Percentiles rank a stretch among this genome's conserved stretches.
These are phyloP conservation scores for Acanthosoma haemorrhoidale DNA, from an alignment of 2,888 invertebrate genomes.

Conservation along the genomic window DNA sequence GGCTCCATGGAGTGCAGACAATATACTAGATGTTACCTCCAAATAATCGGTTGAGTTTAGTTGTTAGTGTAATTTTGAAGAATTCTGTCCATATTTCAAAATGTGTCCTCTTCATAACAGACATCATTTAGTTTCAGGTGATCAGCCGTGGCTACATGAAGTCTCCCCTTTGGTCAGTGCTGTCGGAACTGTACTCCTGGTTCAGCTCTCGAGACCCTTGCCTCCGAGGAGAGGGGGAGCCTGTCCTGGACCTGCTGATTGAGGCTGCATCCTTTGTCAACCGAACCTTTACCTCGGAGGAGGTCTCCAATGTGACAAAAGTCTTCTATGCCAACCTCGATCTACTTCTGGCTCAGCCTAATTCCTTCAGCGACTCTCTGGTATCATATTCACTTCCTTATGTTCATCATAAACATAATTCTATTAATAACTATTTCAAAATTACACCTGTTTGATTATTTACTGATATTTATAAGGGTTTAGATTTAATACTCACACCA, in stretches of 20 bases:
- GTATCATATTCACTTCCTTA: constrained; percentile 47
- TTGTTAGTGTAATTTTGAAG: no score
- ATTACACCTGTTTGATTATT: no score
- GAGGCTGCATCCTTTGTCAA: constrained; percentile 56
- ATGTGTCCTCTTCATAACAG: neutral
- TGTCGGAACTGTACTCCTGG: constrained; percentile 53
- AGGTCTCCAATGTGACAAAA: constrained; percentile 53
- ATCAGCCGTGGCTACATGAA: constrained; percentile 60
- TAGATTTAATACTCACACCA: no score
- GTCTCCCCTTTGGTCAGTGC: constrained; percentile 53
- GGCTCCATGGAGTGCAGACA: no score
- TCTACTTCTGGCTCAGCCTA: constrained; percentile 59
- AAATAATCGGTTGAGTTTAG: no score
- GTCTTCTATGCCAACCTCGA: constrained; percentile 59
- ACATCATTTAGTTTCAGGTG: constrained; percentile 48
- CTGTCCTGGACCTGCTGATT: constrained; percentile 55
- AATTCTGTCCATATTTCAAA: neutral
- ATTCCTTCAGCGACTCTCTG: constrained; percentile 66
- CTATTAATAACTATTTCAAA: no score
- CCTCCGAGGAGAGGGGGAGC: constrained; percentile 56
- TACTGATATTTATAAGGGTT: no score
- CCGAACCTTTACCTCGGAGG: constrained; percentile 47
- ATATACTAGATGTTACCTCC: no score
- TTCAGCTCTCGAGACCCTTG: neutral
- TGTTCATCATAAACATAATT: no score